These are phyloP conservation scores for Phymatocera aterrima DNA, from an alignment of 2,888 invertebrate species.

Conservation along the genomic window DNA sequence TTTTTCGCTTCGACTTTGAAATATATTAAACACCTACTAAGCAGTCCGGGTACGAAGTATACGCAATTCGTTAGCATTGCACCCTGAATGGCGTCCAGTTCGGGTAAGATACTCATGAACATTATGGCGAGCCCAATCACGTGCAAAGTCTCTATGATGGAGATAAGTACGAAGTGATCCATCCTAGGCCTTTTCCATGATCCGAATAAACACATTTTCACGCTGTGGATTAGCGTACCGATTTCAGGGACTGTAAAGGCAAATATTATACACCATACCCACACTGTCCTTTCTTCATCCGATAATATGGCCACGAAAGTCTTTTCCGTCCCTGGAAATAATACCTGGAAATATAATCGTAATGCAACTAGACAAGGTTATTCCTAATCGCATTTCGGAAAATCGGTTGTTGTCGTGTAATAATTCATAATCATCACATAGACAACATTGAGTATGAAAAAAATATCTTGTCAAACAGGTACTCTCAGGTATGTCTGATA, in stretches of 20 bases:
- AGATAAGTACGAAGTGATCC: slow-evolving; percentile 78
- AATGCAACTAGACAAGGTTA: not conserved
- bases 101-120: slow-evolving; percentile 86
- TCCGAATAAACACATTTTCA: slow-evolving; percentile 86
- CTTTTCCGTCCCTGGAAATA: slow-evolving; percentile 77
- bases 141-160: slow-evolving; percentile 87
- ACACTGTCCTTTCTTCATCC: slow-evolving; percentile 81
- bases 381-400: not conserved
- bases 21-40: slow-evolving; percentile 77
- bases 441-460: too few species aligned
- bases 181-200: slow-evolving; percentile 78
- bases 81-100: slow-evolving; percentile 88
- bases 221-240: slow-evolving; percentile 83
- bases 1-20: not conserved
- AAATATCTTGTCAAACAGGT: too few species aligned
- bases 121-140: slow-evolving; percentile 87
- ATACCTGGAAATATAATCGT: not conserved
- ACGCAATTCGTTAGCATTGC: slow-evolving; percentile 91
- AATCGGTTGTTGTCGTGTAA: too few species aligned
- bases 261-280: slow-evolving; percentile 89
- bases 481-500: not conserved
- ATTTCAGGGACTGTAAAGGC: slow-evolving; percentile 87
- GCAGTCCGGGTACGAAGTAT: slow-evolving; percentile 87
- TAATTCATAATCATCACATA: too few species aligned
- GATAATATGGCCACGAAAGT: slow-evolving; percentile 80